Evolutionary conservation across 2,113 vertebrate species (phyloP), one percentile per base, ranked within the genome.

Genomic region (Salvelinus namaycush): DNA sequence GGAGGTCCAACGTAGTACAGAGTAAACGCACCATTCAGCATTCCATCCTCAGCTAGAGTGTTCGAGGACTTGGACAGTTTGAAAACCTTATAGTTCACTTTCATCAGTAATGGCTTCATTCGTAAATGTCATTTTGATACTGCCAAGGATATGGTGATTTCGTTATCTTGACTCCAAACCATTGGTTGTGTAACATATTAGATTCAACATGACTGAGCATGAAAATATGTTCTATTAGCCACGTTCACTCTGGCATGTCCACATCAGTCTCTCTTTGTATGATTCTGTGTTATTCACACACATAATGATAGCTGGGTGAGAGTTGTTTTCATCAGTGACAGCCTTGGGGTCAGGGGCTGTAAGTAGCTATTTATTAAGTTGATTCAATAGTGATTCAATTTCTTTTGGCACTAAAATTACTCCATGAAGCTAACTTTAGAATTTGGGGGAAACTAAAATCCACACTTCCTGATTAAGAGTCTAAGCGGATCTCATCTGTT

Each of bases 321-420:
- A 44, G 31, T n/a, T 69, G 27, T 69, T 81, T 82, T 89, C 87
- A 84, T 91, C 83, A 93, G 86, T 82, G 75, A 39, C 70, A 80
- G 88, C 91, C 73, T 79, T 5, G 76, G 86, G 95, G 94, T 95
- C 94, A 93, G 72, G 64, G 87, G 91, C 89, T 89, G 86, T 94
- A 93, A 95, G 92, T 92, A 91, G 90, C 94, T 95, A 95, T 96
- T 96, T 95, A 95, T 96, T 96, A 96, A 90, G 82, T 8, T 77
- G 88, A 95, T 95, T 95, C 90, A 93, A 92, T 88, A 92, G 89
- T 91, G 26, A 65, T 11, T 65, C 29, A 8, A 34, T 27, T 29
- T 31, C 39, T 44, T 44, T 44, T 44, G 39, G 9, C 39, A 12
- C 39, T 44, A 44, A 44, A 44, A 44, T 44, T 11, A 44, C 39